A percentile compares a stretch with the other conserved stretches of the same genome.
phyloP scores from a whole-genome alignment of 2,888 invertebrate genomes.

The Agrochola lychnidis region DNA sequence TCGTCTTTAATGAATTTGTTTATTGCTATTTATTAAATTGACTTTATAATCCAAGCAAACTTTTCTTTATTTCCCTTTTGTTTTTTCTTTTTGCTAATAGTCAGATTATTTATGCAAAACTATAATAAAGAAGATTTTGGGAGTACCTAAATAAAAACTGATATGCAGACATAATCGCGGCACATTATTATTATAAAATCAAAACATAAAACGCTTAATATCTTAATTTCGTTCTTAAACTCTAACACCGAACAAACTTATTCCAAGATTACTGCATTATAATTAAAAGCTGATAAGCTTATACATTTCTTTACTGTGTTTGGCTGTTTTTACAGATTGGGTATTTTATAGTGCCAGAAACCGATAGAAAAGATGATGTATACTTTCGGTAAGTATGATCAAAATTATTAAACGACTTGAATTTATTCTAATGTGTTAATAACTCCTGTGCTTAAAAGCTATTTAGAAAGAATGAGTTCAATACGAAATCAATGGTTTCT shows the following conservation, averaged over 20 bases:
- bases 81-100: neutral
- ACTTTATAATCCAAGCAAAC: neutral
- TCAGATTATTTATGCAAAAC: too few species aligned
- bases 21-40: conserved; percentile 42
- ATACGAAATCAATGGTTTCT: neutral
- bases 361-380: conserved; percentile 16
- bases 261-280: conserved; percentile 8
- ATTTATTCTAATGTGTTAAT: neutral
- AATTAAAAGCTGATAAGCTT: conserved; percentile 36
- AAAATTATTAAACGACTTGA: neutral
- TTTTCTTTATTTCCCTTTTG: neutral
- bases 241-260: conserved; percentile 8
- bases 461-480: neutral
- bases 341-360: neutral
- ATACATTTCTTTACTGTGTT: conserved; percentile 8
- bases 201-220: neutral
- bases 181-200: neutral
- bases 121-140: neutral
- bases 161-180: neutral
- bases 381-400: conserved; percentile 24
- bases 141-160: neutral
- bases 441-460: neutral
- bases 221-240: conserved; percentile 22
- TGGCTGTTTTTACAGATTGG: neutral
- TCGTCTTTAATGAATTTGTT: conserved; percentile 18